Percentiles rank a stretch among this genome's conserved stretches.
These are phyloP conservation scores for Semnopithecus entellus DNA, from an alignment of 2,113 vertebrate species.

Conservation along the genomic window DNA sequence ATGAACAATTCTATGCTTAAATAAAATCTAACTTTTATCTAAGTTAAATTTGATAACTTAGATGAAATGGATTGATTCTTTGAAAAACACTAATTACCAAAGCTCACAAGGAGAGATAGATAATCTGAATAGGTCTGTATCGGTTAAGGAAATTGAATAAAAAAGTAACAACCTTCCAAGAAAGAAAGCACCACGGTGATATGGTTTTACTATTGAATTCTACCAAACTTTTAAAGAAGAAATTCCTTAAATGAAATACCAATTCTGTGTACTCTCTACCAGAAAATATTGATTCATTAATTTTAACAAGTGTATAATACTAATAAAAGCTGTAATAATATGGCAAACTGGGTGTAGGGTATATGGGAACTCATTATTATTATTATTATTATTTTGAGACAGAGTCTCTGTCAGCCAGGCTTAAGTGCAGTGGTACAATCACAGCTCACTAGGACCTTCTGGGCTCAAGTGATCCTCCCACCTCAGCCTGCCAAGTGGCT, in stretches of 20 bases:
- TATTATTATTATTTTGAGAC: too few relatives aligned
- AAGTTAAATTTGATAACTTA: background rate
- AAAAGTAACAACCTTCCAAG: background rate
- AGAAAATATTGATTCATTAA: slow-evolving; percentile 4
- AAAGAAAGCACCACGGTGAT: background rate
- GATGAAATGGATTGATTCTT: background rate
- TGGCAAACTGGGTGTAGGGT: background rate
- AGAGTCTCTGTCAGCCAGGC: too few relatives aligned
- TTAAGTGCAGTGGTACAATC: too few relatives aligned
- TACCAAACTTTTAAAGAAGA: background rate
- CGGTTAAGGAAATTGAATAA: background rate
- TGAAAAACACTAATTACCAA: background rate
- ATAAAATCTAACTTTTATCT: background rate
- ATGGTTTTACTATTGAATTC: background rate
- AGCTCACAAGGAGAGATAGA: background rate
- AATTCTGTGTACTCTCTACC: background rate
- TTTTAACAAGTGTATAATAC: background rate
- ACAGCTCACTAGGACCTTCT: too few relatives aligned
- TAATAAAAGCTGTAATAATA: background rate
- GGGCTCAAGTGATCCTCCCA: too few relatives aligned
- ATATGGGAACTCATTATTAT: background rate
- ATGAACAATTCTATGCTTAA: background rate
- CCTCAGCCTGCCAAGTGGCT: too few relatives aligned
- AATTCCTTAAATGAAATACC: background rate
- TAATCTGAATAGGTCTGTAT: background rate